phyloP scores from a whole-genome alignment of 2,113 vertebrate species.

The Microcebus ravelobensis region DNA sequence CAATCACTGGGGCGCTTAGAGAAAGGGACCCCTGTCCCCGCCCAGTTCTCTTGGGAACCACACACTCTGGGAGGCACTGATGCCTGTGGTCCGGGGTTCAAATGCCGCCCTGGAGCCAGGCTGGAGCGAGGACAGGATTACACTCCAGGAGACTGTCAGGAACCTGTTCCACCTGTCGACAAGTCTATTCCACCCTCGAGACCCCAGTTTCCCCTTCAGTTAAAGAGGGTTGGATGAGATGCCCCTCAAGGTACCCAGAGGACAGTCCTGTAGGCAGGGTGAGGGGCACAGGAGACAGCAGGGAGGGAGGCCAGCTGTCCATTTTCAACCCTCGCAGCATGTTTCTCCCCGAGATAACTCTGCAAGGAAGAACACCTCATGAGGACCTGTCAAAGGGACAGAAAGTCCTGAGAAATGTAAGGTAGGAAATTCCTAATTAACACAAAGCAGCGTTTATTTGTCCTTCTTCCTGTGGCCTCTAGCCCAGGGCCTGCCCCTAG shows the following conservation, averaged over 20 bases:
- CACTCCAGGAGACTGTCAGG: background rate
- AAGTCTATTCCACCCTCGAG: background rate
- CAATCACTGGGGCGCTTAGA: background rate
- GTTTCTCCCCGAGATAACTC: background rate
- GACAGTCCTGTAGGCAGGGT: background rate
- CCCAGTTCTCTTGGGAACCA: background rate
- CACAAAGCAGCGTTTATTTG: too few relatives aligned
- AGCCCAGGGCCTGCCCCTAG: background rate
- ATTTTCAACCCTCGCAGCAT: background rate
- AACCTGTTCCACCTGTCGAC: rapidly evolving
- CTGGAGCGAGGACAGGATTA: background rate
- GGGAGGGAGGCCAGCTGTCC: background rate
- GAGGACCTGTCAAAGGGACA: background rate
- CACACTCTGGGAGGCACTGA: background rate
- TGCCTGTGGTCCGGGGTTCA: background rate
- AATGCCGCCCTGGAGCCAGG: background rate
- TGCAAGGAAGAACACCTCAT: background rate
- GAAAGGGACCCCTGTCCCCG: background rate
- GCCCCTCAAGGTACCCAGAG: background rate
- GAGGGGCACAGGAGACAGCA: background rate
- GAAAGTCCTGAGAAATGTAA: background rate
- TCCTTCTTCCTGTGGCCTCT: background rate
- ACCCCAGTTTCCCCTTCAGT: background rate
- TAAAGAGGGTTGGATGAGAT: background rate
- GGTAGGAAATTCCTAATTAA: background rate